Base-by-base conservation (phyloP, 2,888 invertebrate genomes). In the Heliconius charithonia region DNA sequence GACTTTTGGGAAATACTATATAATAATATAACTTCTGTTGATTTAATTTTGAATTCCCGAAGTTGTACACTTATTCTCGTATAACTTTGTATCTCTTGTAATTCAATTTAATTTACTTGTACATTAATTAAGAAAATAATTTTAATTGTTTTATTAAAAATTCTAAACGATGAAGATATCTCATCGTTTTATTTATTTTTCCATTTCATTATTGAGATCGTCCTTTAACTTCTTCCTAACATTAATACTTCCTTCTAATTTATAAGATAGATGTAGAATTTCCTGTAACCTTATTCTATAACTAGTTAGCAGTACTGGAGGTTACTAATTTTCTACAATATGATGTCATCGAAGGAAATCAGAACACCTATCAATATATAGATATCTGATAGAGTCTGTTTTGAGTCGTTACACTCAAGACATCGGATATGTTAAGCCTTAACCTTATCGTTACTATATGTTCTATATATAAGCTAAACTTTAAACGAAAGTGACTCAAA, bases 11-110 rank as follows among this genome's bases (percentile, higher is more conserved):
- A 74, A 70, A 74, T 67, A 74, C n/a, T n/a, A n/a, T n/a, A n/a
- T n/a, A n/a, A n/a, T n/a, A n/a, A n/a, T n/a, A n/a, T n/a, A 80
- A 80, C 41, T 78, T 76, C 41, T 76, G 76, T 78, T 77, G 71
- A 66, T 75, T 65, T 76, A 59, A 72, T 72, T 67, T 51, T n/a
- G 12, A 75, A 67, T 59, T 59, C 16, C 3, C 72, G 7, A 72
- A 72, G n/a, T 29, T 72, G 29, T 32, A 13, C 37, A 13, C 16
- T n/a, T 69, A n/a, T 32, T 59, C n/a, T 37, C 32, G 69, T 16
- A n/a, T 25, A 37, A n/a, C 59, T 37, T 59, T 32, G 32, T 56
- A 72, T 63, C 27, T 27, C 37, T 37, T 69, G 41, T 69, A 69
- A 69, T 69, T 69, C 16, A 7, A 69, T 25, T 45, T 69, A 25